A percentile compares a stretch with the other conserved stretches of the same genome.
Evolutionary conservation across 1,140 invertebrate genomes (phyloP).

Genomic region (Varroa destructor): DNA sequence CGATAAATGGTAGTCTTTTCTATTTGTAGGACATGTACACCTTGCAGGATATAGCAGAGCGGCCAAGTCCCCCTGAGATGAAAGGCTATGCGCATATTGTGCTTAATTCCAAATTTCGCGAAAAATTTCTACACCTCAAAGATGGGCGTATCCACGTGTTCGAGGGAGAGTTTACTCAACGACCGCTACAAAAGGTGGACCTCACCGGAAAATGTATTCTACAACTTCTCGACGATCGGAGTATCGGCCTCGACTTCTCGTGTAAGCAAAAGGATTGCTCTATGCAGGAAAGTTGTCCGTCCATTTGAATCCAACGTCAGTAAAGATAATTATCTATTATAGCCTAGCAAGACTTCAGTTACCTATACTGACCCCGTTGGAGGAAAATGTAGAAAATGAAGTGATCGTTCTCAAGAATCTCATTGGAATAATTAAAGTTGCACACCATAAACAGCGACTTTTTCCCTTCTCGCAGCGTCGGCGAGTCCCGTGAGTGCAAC

Average conservation of each 20-base stretch:
- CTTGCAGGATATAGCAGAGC: not conserved
- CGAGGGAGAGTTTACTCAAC: conserved; percentile 20
- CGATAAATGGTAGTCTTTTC: too few relatives aligned
- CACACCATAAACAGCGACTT: too few relatives aligned
- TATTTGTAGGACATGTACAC: conserved; percentile 2
- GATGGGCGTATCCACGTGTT: conserved; percentile 1
- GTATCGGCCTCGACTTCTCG: conserved; percentile 20
- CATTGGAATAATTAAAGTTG: too few relatives aligned
- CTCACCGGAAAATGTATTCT: conserved; percentile 10
- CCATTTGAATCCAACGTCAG: too few relatives aligned
- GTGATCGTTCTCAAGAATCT: too few relatives aligned
- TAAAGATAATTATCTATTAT: too few relatives aligned
- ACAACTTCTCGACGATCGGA: conserved; percentile 8
- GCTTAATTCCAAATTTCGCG: conserved; percentile 12
- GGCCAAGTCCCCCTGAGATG: not conserved
- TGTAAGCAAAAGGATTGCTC: not conserved
- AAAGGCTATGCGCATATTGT: conserved; percentile 11
- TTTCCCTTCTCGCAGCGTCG: not conserved
- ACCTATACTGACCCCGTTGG: too few relatives aligned
- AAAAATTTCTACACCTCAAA: conserved; percentile 13
- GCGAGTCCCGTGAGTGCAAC: conserved; percentile 3
- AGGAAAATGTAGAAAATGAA: too few relatives aligned
- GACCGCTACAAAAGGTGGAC: conserved; percentile 21
- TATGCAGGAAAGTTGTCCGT: too few relatives aligned
- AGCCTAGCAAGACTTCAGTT: too few relatives aligned